These are phyloP conservation scores for Arnoldichthys spilopterus DNA, from an alignment of 2,797 vertebrate genomes.

Conservation along the genomic window DNA sequence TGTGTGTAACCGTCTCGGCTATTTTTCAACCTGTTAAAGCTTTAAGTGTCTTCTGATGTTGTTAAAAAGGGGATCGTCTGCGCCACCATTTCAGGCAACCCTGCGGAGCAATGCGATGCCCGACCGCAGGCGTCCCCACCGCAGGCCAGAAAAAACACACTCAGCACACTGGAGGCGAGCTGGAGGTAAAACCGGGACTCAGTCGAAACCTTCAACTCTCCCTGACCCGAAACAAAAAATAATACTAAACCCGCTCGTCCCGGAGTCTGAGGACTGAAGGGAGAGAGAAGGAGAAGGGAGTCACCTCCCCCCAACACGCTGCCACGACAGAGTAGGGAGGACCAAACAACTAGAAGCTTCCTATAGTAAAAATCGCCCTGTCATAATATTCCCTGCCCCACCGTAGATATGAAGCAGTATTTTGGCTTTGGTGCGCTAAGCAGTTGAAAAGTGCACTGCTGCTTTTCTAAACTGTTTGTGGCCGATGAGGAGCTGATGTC, in stretches of 20 bases:
- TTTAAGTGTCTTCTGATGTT: conserved; percentile 19
- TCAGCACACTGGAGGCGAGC: not conserved
- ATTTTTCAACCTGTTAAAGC: conserved; percentile 1
- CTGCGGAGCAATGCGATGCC: conserved; percentile 16
- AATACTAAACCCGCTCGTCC: not conserved
- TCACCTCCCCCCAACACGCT: not conserved
- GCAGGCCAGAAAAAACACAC: conserved; percentile 41
- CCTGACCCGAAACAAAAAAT: conserved; percentile 27
- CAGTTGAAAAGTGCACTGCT: not conserved
- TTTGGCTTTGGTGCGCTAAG: not conserved
- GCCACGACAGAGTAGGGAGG: conserved; percentile 9
- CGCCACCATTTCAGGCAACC: conserved; percentile 29
- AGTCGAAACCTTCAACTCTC: conserved; percentile 51
- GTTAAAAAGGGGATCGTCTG: conserved; percentile 16
- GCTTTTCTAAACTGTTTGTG: conserved; percentile 26
- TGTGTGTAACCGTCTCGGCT: conserved; percentile 16
- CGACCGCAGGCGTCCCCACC: conserved; percentile 20
- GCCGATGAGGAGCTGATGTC: not conserved
- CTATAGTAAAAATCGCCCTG: conserved; percentile 14
- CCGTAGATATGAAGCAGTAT: not conserved
- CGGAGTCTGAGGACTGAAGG: conserved; percentile 3
- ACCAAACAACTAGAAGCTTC: conserved; percentile 21
- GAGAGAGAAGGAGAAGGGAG: conserved; percentile 16
- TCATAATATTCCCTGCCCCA: not conserved
- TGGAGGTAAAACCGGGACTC: conserved; percentile 42